phyloP scores from a whole-genome alignment of 1,140 invertebrate species.

The Leptopilina clavipes region DNA sequence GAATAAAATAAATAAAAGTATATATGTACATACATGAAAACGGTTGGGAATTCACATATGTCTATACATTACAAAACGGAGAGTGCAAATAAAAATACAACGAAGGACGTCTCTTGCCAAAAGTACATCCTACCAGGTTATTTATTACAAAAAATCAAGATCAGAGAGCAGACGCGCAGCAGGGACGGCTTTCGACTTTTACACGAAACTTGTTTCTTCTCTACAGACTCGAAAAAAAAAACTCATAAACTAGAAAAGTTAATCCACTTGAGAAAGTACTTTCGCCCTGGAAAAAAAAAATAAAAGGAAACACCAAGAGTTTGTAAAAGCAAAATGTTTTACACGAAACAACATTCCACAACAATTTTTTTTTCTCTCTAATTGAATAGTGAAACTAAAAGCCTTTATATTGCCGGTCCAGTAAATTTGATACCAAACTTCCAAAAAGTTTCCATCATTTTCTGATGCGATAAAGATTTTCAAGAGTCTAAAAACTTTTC shows the following conservation, averaged over 20 bases:
- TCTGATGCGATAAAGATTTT: background rate
- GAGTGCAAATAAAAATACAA: conserved; percentile 21
- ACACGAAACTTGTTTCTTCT: conserved; percentile 12
- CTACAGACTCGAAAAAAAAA: background rate
- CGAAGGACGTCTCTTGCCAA: conserved; percentile 25
- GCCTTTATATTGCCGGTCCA: no score
- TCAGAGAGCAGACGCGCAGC: conserved; percentile 4
- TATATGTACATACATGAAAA: background rate
- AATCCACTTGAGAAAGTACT: conserved; percentile 30
- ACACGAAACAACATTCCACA: background rate
- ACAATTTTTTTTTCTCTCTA: conserved; percentile 4
- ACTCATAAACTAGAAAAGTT: conserved; percentile 14
- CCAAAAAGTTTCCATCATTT: background rate
- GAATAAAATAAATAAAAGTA: no score
- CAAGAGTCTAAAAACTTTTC: background rate
- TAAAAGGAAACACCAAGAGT: background rate
- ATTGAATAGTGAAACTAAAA: background rate
- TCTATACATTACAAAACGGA: conserved; percentile 6
- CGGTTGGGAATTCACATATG: conserved; percentile 11
- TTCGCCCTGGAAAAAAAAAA: background rate
- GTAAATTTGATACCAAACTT: background rate
- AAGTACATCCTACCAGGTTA: conserved; percentile 27
- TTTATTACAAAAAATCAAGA: conserved; percentile 33
- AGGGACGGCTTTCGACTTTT: conserved; percentile 12
- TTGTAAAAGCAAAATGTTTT: background rate